phyloP scores from a whole-genome alignment of 2,888 invertebrate genomes.

The Tipula lateralis region DNA sequence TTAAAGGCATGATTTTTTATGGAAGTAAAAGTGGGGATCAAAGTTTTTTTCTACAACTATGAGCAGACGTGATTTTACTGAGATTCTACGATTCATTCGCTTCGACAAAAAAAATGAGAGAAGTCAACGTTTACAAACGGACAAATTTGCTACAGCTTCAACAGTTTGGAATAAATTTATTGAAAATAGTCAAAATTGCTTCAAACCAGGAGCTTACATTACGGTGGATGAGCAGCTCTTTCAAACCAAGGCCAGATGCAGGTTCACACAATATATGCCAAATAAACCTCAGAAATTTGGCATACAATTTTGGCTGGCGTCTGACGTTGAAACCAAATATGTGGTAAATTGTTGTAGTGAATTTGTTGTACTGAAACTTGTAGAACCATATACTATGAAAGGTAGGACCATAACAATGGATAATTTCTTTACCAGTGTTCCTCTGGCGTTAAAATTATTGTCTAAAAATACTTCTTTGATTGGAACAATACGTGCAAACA shows the following conservation, averaged over 20 bases:
- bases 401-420: constrained; percentile 36
- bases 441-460: constrained; percentile 35
- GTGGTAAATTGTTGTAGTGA: constrained; percentile 34
- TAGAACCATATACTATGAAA: constrained; percentile 35
- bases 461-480: constrained; percentile 36
- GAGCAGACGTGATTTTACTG: too few relatives aligned
- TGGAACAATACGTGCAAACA: too few relatives aligned
- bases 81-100: too few relatives aligned
- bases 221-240: constrained; percentile 37
- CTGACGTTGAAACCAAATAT: constrained; percentile 34
- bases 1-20: too few relatives aligned
- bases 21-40: too few relatives aligned
- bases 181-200: too few relatives aligned
- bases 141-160: too few relatives aligned
- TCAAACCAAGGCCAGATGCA: constrained; percentile 36
- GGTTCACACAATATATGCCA: constrained; percentile 39
- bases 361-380: constrained; percentile 35
- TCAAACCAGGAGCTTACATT: too few relatives aligned
- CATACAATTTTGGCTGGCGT: constrained; percentile 36
- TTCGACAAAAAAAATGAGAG: too few relatives aligned
- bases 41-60: too few relatives aligned
- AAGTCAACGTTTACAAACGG: too few relatives aligned
- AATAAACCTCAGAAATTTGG: constrained; percentile 35
- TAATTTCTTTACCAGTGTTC: constrained; percentile 37
- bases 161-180: too few relatives aligned